These are phyloP conservation scores for Aphelinus atriplicis DNA, from an alignment of 1,140 invertebrate genomes.

Conservation along the genomic window DNA sequence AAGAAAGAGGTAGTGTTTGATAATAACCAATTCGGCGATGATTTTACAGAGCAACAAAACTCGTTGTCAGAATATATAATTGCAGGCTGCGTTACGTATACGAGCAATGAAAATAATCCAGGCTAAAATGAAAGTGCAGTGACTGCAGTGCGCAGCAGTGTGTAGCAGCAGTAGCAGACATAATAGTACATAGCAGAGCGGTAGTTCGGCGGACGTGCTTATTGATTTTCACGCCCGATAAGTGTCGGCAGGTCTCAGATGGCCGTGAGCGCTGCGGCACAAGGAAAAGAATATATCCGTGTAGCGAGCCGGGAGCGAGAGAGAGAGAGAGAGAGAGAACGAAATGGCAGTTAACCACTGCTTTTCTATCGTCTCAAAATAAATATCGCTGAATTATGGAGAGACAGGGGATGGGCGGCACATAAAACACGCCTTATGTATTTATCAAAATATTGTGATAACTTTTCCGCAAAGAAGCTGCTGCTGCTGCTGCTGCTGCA, in stretches of 20 bases:
- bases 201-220: constrained; percentile 14
- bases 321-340: background rate
- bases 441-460: constrained; percentile 67
- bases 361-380: constrained; percentile 61
- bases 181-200: no score
- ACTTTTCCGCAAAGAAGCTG: constrained; percentile 31
- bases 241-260: constrained; percentile 50
- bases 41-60: no score
- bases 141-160: background rate
- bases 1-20: no score
- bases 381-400: constrained; percentile 60
- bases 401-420: constrained; percentile 45
- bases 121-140: background rate
- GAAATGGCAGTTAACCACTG: constrained; percentile 48
- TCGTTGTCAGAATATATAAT: no score
- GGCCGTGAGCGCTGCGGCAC: constrained; percentile 37
- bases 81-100: no score
- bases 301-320: background rate
- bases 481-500: background rate
- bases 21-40: no score
- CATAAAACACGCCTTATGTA: constrained; percentile 61
- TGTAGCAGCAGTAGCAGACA: background rate
- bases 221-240: constrained; percentile 54
- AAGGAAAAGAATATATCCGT: no score
- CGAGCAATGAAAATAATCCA: background rate